phyloP scores from a whole-genome alignment of 2,797 vertebrate genomes.

The Avahi laniger region DNA sequence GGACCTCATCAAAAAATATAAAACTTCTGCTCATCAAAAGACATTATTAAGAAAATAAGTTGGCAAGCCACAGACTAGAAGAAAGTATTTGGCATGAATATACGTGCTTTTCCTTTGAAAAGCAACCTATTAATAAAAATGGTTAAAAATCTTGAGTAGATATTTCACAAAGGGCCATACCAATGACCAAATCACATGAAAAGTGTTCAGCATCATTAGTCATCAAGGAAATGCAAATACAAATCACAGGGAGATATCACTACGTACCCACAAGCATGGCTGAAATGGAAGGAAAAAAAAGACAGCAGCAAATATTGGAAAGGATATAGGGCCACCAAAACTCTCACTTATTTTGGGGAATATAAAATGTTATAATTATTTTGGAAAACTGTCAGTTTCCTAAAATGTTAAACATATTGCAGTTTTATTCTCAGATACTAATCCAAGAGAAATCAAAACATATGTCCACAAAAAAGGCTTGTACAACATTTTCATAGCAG shows the following conservation, averaged over 20 bases:
- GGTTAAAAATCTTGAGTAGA: background rate
- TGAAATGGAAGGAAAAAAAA: background rate
- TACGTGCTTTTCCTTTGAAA: background rate
- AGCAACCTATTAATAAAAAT: background rate
- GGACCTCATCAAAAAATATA: background rate
- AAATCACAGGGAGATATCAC: background rate
- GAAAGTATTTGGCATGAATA: background rate
- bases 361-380: background rate
- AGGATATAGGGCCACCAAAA: background rate
- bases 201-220: background rate
- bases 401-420: slow-evolving; percentile 16
- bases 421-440: slow-evolving; percentile 47
- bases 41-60: background rate
- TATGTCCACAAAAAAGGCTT: background rate
- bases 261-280: background rate
- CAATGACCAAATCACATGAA: background rate
- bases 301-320: background rate
- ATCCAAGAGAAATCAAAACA: slow-evolving; percentile 41
- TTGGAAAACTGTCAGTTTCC: slow-evolving; percentile 42
- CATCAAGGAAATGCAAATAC: background rate
- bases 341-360: background rate
- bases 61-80: background rate
- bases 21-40: background rate
- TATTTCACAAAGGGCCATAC: background rate
- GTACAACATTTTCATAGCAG: background rate